A percentile compares a stretch with the other conserved stretches of the same genome.
Conservation (phyloP, 1,140 invertebrate species). For the Drosophila persimilis region DNA sequence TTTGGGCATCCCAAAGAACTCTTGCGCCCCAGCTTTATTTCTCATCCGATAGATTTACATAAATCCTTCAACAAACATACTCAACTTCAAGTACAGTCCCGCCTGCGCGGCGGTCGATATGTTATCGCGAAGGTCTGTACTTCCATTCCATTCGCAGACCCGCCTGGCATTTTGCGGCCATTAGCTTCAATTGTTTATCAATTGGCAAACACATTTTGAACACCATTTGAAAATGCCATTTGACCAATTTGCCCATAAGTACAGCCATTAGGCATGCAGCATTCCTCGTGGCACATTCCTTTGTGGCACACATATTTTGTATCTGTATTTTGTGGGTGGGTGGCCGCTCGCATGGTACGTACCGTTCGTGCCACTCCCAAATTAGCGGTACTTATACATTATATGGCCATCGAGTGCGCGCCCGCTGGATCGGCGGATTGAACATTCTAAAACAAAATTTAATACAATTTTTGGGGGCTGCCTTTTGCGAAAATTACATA, state of each 20-base stretch:
- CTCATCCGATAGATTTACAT: too few species aligned
- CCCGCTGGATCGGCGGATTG: neutral
- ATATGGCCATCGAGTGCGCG: conserved; percentile 1
- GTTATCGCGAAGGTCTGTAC: too few species aligned
- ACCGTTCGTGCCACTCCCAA: conserved; percentile 25
- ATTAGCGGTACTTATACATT: conserved; percentile 26
- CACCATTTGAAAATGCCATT: conserved; percentile 43
- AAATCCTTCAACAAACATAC: too few species aligned
- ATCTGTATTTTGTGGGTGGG: conserved; percentile 26
- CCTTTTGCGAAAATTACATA: conserved; percentile 5
- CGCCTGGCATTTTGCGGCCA: conserved; percentile 9
- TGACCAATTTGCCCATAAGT: conserved; percentile 40
- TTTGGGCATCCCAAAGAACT: too few species aligned
- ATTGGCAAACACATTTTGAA: conserved; percentile 20
- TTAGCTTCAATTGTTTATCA: conserved; percentile 39
- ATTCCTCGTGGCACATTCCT: conserved; percentile 18
- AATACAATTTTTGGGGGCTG: conserved; percentile 9
- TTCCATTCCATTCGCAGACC: conserved; percentile 1
- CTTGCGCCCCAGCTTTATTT: too few species aligned
- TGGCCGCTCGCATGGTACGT: neutral
- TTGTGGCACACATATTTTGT: conserved; percentile 6
- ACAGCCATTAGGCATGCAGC: conserved; percentile 38
- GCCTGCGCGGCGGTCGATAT: too few species aligned
- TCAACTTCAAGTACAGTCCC: too few species aligned
- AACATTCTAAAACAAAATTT: conserved; percentile 35